Conservation (phyloP, 2,888 invertebrate species). For the Cheilosia vulpina region DNA sequence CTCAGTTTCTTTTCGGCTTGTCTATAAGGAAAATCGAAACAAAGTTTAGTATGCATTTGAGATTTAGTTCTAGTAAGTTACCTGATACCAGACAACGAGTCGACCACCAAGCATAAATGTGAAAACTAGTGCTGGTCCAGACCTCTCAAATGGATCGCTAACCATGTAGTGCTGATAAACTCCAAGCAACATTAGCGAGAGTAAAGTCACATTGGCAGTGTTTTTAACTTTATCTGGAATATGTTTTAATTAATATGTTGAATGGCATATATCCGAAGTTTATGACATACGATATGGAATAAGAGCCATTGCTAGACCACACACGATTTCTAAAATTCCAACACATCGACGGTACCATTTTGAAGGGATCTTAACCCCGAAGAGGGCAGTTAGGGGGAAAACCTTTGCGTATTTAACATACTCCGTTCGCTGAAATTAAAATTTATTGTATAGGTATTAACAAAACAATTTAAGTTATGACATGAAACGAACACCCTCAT, state of each 20-base stretch:
- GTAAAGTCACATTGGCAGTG: slow-evolving; percentile 92
- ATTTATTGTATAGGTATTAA: not conserved
- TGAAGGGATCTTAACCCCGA: slow-evolving; percentile 94
- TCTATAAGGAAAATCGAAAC: slow-evolving; percentile 82
- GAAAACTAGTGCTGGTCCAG: slow-evolving; percentile 95
- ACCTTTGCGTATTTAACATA: slow-evolving; percentile 98
- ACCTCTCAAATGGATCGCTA: slow-evolving; percentile 95
- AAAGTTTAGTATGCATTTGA: not conserved
- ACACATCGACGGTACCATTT: slow-evolving; percentile 95
- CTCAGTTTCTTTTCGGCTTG: slow-evolving; percentile 85
- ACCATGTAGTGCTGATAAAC: slow-evolving; percentile 97
- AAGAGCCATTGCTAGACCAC: slow-evolving; percentile 92
- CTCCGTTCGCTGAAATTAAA: slow-evolving; percentile 92
- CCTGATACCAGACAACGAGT: slow-evolving; percentile 90
- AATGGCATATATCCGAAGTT: slow-evolving; percentile 72
- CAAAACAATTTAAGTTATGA: not conserved
- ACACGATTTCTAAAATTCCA: slow-evolving; percentile 92
- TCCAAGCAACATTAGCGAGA: slow-evolving; percentile 93
- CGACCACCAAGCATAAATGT: slow-evolving; percentile 96
- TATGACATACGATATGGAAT: slow-evolving; percentile 91
- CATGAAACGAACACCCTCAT: no score
- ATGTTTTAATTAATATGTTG: not conserved
- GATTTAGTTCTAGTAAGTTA: slow-evolving; percentile 58
- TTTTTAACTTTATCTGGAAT: slow-evolving; percentile 94
- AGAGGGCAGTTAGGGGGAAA: slow-evolving; percentile 91